phyloP scores from a whole-genome alignment of 2,888 invertebrate genomes.

The Formica aserva region DNA sequence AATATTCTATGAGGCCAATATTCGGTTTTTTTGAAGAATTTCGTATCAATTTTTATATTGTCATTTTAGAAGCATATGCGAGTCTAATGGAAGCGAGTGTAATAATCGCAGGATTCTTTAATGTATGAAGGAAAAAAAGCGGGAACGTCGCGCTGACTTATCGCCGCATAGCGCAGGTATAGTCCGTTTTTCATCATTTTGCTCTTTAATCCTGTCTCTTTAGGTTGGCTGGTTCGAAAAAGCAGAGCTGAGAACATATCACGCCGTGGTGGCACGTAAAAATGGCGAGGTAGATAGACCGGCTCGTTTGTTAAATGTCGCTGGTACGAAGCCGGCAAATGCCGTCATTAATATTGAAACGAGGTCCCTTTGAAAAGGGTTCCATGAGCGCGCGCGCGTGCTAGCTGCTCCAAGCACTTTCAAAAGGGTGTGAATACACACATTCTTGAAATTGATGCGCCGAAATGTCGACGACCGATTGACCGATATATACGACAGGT shows the following conservation, averaged over 20 bases:
- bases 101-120: not conserved
- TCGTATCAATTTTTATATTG: not conserved
- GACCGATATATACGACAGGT: conserved; percentile 72
- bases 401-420: conserved; percentile 66
- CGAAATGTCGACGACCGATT: conserved; percentile 78
- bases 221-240: conserved; percentile 20
- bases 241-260: conserved; percentile 19
- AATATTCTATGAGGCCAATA: not conserved
- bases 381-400: conserved; percentile 38
- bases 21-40: not conserved
- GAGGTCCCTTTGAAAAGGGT: conserved; percentile 75
- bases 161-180: not conserved
- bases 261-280: not conserved
- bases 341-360: conserved; percentile 81
- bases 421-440: conserved; percentile 75
- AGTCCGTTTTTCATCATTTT: conserved; percentile 37
- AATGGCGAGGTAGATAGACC: conserved; percentile 35
- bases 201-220: conserved; percentile 29
- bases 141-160: conserved; percentile 8
- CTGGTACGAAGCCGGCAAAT: conserved; percentile 74
- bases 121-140: not conserved
- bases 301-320: conserved; percentile 76
- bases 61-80: not conserved
- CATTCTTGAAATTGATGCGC: conserved; percentile 79
- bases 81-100: not conserved